phyloP scores from a whole-genome alignment of 2,797 vertebrate genomes.

The Cygnus olor region DNA sequence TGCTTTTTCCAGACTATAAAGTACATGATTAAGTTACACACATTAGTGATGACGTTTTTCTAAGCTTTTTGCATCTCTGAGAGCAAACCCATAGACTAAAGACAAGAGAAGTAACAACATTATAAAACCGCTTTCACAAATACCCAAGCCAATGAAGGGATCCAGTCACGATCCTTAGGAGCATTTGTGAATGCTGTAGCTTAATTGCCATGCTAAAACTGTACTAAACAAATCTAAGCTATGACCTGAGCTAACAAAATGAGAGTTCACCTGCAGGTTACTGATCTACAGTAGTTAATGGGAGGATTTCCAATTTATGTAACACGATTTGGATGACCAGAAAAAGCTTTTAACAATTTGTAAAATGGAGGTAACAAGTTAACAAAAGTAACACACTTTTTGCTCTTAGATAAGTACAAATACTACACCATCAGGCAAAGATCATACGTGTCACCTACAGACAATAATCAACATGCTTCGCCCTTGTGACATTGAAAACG shows the following conservation, averaged over 20 bases:
- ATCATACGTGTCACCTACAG: not conserved
- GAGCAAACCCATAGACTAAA: not conserved
- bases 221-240: not conserved
- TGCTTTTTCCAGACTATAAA: not conserved
- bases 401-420: not conserved
- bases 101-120: not conserved
- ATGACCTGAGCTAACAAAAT: not conserved
- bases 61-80: rapidly evolving
- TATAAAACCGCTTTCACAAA: not conserved
- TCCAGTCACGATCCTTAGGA: not conserved
- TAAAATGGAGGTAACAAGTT: not conserved
- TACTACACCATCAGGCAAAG: not conserved
- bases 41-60: not conserved
- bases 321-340: not conserved
- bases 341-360: not conserved
- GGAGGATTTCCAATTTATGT: not conserved
- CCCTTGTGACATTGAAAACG: not conserved
- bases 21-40: not conserved
- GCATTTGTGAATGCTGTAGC: not conserved
- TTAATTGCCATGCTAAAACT: not conserved
- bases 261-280: not conserved
- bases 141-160: not conserved
- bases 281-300: not conserved
- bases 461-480: not conserved
- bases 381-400: not conserved